A percentile compares a stretch with the other conserved stretches of the same genome.
Evolutionary conservation across 2,797 vertebrate species (phyloP).

Genomic region (Choloepus didactylus): DNA sequence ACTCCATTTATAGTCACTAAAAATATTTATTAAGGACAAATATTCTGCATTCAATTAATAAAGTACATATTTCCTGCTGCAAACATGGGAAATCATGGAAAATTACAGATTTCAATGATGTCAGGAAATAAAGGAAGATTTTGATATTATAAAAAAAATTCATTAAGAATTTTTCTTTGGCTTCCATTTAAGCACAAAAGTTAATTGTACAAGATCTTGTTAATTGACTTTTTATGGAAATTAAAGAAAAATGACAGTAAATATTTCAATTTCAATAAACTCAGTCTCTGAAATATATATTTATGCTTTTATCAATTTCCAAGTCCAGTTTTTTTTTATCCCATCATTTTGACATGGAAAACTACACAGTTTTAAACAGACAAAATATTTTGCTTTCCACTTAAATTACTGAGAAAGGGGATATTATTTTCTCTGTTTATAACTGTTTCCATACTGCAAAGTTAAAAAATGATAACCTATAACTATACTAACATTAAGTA

Average conservation of each 20-base stretch:
- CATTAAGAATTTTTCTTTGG: not conserved
- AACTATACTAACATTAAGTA: not conserved
- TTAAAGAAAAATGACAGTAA: not conserved
- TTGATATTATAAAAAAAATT: not conserved
- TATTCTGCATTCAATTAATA: not conserved
- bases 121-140: not conserved
- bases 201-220: not conserved
- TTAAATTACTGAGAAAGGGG: not conserved
- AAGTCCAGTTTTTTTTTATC: not conserved
- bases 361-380: not conserved
- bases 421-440: not conserved
- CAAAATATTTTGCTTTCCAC: not conserved
- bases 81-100: not conserved
- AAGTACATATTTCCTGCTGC: not conserved
- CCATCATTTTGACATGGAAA: not conserved
- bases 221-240: slow-evolving; percentile 14
- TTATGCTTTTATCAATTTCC: not conserved
- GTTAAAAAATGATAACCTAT: not conserved
- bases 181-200: not conserved
- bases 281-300: not conserved
- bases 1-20: not conserved
- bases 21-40: not conserved
- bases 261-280: not conserved
- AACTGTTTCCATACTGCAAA: not conserved
- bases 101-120: not conserved